Conservation (phyloP, 2,888 invertebrate species). For the Acleris emargana region DNA sequence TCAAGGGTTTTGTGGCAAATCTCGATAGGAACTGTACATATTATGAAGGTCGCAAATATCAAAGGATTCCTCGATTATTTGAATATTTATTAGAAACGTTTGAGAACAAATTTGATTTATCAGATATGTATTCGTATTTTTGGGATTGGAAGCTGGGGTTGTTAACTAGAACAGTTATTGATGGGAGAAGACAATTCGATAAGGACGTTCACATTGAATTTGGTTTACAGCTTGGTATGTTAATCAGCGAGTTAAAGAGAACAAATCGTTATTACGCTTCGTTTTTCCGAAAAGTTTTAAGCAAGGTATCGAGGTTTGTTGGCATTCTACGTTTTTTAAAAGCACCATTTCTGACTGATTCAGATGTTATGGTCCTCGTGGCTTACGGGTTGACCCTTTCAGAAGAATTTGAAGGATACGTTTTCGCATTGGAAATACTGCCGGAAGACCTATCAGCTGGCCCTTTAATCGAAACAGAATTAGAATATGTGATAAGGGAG, state of each 20-base stretch:
- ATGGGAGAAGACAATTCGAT: constrained; percentile 17
- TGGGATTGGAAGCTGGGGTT: constrained; percentile 49
- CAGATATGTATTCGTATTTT: constrained; percentile 47
- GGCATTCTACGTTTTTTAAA: neutral
- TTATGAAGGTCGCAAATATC: constrained; percentile 3
- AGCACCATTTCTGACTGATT: neutral
- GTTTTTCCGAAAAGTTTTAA: constrained; percentile 26
- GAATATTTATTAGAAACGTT: constrained; percentile 43
- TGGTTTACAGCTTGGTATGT: constrained; percentile 43
- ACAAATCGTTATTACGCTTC: constrained; percentile 40
- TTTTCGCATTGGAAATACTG: constrained; percentile 46
- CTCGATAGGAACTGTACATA: constrained; percentile 37
- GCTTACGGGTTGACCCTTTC: constrained; percentile 35
- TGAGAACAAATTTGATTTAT: constrained; percentile 37
- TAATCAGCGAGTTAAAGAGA: constrained; percentile 44
- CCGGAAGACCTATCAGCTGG: constrained; percentile 36
- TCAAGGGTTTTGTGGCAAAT: constrained; percentile 40
- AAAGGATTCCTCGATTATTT: constrained; percentile 41
- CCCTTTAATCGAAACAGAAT: constrained; percentile 35
- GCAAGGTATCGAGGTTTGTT: constrained; percentile 5
- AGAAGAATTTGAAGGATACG: constrained; percentile 42
- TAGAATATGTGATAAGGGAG: constrained; percentile 40
- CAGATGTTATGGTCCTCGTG: constrained; percentile 31
- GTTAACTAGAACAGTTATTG: constrained; percentile 40
- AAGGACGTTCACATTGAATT: constrained; percentile 39